Evolutionary conservation across 2,113 vertebrate species (phyloP), one percentile per base, ranked within the genome.

Genomic region (Colaptes auratus): DNA sequence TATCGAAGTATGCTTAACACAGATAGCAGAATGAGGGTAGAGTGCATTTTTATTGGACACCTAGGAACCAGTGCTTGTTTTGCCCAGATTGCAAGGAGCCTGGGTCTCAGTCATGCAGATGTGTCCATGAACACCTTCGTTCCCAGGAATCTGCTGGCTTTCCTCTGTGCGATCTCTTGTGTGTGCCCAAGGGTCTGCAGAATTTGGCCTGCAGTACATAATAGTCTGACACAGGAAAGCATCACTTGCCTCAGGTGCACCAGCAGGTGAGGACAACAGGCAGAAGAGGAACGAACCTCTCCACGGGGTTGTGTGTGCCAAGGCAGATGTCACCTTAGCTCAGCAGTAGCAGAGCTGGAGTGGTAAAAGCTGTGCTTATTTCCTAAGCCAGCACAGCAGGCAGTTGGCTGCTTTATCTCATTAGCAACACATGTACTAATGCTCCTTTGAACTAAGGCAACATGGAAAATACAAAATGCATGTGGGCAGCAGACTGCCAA

Each of bases 191-290:
- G 39, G 7, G 24, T 42, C 50, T 65, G 21, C 10, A 35, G 80
- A 14, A n/a, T 78, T 56, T 33, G 61, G 46, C 14, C 56, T 52
- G 10, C 71, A 81, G 74, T 71, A 92, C n/a, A 5, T 84, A 89
- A 79, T 44, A 70, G 78, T 88, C 64, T 28, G 12, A 70, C 25
- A 46, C 79, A 92, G 80, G 58, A 91, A 87, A 96, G 92, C 63
- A 91, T 91, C 55, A 7, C 93, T 95, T 94, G 70, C 93, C 89
- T 90, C 69, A 86, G 91, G 89, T 92, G 80, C 89, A 92, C 90
- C 15, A 44, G 61, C 56, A 91, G 90, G 91, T 94, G 92, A 97
- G 86, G 72, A 89, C 70, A 92, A 92, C 21, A 63, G 90, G 93
- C 86, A 89, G 90, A 90, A 94, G 89, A 94, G 80, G 39, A 92